Percentiles rank a stretch among this genome's conserved stretches.
phyloP scores from a whole-genome alignment of 1,140 invertebrate genomes.

The Gonatopus flavifemur region DNA sequence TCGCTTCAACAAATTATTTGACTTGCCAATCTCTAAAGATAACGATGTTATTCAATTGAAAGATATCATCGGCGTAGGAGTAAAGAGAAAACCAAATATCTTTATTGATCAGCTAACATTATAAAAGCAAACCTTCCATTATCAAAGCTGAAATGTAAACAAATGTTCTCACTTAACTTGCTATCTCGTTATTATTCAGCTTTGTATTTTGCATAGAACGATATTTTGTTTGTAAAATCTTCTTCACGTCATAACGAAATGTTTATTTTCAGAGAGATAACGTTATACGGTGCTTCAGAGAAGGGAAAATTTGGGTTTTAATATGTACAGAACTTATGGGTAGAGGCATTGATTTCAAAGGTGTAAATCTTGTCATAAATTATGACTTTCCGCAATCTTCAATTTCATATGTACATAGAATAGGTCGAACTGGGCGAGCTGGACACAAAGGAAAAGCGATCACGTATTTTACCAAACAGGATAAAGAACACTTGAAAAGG shows the following conservation, averaged over 20 bases:
- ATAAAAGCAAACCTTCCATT: too few species aligned
- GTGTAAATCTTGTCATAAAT: constrained; percentile 95
- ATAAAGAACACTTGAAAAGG: constrained; percentile 81
- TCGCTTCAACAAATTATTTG: too few species aligned
- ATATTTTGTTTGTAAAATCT: constrained; percentile 7
- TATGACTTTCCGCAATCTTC: constrained; percentile 94
- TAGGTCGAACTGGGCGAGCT: constrained; percentile 92
- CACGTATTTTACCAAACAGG: constrained; percentile 93
- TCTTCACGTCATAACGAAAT: too few species aligned
- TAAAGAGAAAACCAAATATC: too few species aligned
- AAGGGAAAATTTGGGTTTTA: constrained; percentile 92
- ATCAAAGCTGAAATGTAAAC: too few species aligned
- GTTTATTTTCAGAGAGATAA: constrained; percentile 77
- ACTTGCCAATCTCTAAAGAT: too few species aligned
- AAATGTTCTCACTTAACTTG: not conserved
- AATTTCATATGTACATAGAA: constrained; percentile 93
- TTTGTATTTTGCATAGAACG: constrained; percentile 7
- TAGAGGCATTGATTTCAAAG: constrained; percentile 96
- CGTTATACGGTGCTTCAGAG: constrained; percentile 84
- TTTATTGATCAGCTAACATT: too few species aligned
- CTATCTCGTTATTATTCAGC: constrained; percentile 4
- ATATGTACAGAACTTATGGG: constrained; percentile 98
- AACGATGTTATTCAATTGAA: too few species aligned
- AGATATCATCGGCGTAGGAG: too few species aligned
- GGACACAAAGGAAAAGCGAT: constrained; percentile 83